Evolutionary conservation across 2,113 vertebrate species (phyloP), one percentile per base, ranked within the genome.

Genomic region (Haemorhous mexicanus): DNA sequence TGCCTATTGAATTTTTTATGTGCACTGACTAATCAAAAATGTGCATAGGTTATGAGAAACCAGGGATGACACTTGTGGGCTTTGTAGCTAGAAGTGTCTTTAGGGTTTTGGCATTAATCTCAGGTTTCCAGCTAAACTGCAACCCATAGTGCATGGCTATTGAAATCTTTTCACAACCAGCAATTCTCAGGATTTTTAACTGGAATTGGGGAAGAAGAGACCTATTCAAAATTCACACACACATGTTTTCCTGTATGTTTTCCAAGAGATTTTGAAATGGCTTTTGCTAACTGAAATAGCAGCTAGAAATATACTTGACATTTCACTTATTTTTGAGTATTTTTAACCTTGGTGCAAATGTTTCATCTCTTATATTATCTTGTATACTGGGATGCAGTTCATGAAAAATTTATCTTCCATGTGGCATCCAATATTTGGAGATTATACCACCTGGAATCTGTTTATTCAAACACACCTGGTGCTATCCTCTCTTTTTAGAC

Each of bases 281-380:
- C 24, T 93, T 95, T 91, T 44, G 35, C 41, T 94, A 95, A 94
- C 56, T 50, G 30, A 97, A 95, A 87, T 56, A 96, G 94, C 78
- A 85, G 58, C 77, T 94, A 81, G 85, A 96, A 90, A 90, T 85
- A 67, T 61, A 87, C 76, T 93, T 95, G 93, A 63, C 79, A 87
- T 95, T 96, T 94, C 62, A 66, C 66, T 92, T 92, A 78, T 70
- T 96, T 94, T 83, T 94, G 84, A 96, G 66, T 95, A 96, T 96
- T 97, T 97, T 86, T 93, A 96, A 94, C 64, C 77, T 82, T 89
- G 46, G 87, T 93, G 56, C 91, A 97, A 96, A 96, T 91, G 77
- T 94, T 97, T 96, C 55, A 32, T 93, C 47, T 92, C 70, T 91
- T 67, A 93, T 20, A 90, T 75, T 88, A 73, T 73, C 50, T 73